Evolutionary conservation across 2,888 invertebrate species (phyloP).

Genomic region (Caenorhabditis panamensis): DNA sequence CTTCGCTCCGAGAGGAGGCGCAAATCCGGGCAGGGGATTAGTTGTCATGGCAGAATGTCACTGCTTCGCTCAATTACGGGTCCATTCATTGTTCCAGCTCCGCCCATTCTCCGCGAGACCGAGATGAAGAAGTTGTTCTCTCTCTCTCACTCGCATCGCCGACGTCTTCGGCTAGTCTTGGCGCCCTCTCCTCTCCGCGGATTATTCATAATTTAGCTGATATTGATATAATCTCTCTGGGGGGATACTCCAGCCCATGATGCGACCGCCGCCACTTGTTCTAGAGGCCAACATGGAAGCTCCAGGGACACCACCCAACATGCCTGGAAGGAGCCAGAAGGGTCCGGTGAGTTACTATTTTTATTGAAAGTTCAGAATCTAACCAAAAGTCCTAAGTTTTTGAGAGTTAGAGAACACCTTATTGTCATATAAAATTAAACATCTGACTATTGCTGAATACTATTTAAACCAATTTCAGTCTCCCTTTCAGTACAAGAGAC

Average conservation of each 20-base stretch:
- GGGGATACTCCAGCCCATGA: slow-evolving; percentile 10
- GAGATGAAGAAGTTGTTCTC: slow-evolving; percentile 7
- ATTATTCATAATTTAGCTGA: slow-evolving; percentile 44
- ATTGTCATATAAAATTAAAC: too few relatives aligned
- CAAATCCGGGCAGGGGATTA: slow-evolving; percentile 13
- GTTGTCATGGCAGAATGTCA: slow-evolving; percentile 2
- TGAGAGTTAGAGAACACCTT: too few relatives aligned
- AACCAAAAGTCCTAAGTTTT: too few relatives aligned
- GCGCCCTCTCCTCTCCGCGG: slow-evolving; percentile 14
- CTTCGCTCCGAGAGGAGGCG: not conserved
- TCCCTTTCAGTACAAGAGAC: slow-evolving; percentile 24
- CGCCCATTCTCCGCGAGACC: slow-evolving; percentile 34
- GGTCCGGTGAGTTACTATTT: slow-evolving; percentile 9
- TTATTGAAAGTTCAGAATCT: not conserved
- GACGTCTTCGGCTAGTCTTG: slow-evolving; percentile 1
- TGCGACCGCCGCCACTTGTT: slow-evolving; percentile 55
- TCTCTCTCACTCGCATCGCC: slow-evolving; percentile 10
- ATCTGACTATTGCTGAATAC: too few relatives aligned
- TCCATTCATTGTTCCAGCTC: slow-evolving; percentile 39
- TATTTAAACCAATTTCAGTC: not conserved
- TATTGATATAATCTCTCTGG: slow-evolving; percentile 29
- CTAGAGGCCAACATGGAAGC: slow-evolving; percentile 41
- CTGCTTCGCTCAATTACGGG: slow-evolving; percentile 36
- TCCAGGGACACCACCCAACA: slow-evolving; percentile 63
- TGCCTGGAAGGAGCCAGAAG: slow-evolving; percentile 48